phyloP scores from a whole-genome alignment of 2,888 invertebrate species.

The Melanargia galathea region DNA sequence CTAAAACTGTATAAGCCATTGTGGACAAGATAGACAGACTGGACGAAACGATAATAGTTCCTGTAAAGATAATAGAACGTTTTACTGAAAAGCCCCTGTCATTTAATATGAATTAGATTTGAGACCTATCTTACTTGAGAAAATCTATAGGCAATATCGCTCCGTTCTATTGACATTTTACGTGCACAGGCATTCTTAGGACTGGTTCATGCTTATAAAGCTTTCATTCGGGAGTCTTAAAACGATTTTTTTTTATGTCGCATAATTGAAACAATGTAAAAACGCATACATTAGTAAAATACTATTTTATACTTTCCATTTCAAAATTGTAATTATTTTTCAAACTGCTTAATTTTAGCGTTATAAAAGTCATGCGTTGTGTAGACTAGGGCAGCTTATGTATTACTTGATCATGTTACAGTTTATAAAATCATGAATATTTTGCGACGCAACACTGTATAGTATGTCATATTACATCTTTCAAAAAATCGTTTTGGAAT shows the following conservation, averaged over 20 bases:
- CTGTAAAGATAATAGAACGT: no score
- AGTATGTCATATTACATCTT: slow-evolving; percentile 22
- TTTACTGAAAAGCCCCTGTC: no score
- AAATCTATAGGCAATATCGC: no score
- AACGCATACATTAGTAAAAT: slow-evolving; percentile 12
- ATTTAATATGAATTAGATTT: no score
- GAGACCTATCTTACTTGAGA: no score
- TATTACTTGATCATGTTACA: slow-evolving; percentile 26
- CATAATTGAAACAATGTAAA: slow-evolving; percentile 10
- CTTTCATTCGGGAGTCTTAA: slow-evolving; percentile 53
- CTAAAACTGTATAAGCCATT: no score
- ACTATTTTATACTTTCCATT: no score
- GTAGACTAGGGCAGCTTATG: slow-evolving; percentile 47
- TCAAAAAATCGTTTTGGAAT: neutral
- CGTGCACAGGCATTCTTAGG: no score
- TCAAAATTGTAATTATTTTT: neutral
- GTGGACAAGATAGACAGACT: no score
- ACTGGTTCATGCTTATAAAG: slow-evolving; percentile 61
- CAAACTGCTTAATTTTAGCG: slow-evolving; percentile 29
- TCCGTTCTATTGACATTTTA: neutral
- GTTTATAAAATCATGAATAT: no score
- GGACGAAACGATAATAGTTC: no score
- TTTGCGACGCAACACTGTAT: slow-evolving; percentile 45
- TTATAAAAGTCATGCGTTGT: slow-evolving; percentile 30
- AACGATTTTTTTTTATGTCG: slow-evolving; percentile 25